phyloP scores from a whole-genome alignment of 2,888 invertebrate genomes.

The Nymphalis urticae region DNA sequence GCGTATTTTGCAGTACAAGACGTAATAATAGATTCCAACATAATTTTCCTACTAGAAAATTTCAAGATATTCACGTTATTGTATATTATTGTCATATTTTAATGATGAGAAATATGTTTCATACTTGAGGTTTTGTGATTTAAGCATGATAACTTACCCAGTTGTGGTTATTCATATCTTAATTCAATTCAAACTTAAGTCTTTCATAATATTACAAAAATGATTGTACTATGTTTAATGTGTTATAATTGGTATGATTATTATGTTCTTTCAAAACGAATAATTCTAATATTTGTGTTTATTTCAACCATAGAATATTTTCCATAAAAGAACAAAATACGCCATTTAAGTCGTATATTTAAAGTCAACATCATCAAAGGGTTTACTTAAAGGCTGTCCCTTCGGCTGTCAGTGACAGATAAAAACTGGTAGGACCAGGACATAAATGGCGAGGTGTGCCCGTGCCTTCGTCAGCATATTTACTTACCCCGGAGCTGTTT shows the following conservation, averaged over 20 bases:
- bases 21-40: neutral
- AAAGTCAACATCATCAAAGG: slow-evolving; percentile 65
- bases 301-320: neutral
- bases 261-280: too few species aligned
- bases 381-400: slow-evolving; percentile 60
- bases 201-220: too few species aligned
- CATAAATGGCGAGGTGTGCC: slow-evolving; percentile 62
- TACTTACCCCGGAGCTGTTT: slow-evolving; percentile 76
- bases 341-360: slow-evolving; percentile 23
- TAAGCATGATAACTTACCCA: too few species aligned
- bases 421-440: slow-evolving; percentile 66
- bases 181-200: too few species aligned
- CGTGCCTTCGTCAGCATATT: slow-evolving; percentile 78
- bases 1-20: slow-evolving; percentile 29
- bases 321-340: slow-evolving; percentile 15
- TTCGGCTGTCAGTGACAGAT: slow-evolving; percentile 72
- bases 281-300: neutral
- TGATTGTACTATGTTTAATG: too few species aligned
- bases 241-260: too few species aligned
- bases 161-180: too few species aligned
- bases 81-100: too few species aligned
- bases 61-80: too few species aligned
- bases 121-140: neutral
- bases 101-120: neutral
- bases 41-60: too few species aligned